Percentiles rank a stretch among this genome's conserved stretches.
Conservation (phyloP, 2,113 vertebrate genomes). For the Myocastor coypus region DNA sequence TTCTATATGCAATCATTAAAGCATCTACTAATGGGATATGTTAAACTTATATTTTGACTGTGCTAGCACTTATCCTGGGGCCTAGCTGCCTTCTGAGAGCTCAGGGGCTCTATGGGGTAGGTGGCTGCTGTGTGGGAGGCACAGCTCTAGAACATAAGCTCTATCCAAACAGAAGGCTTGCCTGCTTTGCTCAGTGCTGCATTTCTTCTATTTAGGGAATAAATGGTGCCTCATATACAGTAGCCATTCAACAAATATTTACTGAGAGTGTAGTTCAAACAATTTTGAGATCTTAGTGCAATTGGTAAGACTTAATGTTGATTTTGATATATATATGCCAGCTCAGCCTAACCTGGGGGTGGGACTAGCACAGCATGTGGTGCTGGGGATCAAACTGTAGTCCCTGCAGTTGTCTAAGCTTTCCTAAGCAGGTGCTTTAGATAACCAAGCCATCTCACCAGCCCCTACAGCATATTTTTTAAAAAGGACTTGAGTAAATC, state of each 20-base stretch:
- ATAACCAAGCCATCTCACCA: too few relatives aligned
- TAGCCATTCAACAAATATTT: not conserved
- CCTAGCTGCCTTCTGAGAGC: not conserved
- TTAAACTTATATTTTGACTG: not conserved
- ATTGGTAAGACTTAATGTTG: not conserved
- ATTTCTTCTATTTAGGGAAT: not conserved
- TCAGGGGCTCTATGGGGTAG: rapidly evolving
- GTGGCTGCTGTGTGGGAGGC: not conserved
- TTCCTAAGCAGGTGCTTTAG: too few relatives aligned
- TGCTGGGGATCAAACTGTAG: too few relatives aligned
- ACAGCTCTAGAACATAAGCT: not conserved
- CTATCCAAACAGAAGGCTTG: not conserved
- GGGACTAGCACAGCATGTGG: too few relatives aligned
- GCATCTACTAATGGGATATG: not conserved
- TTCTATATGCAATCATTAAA: not conserved
- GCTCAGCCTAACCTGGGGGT: too few relatives aligned
- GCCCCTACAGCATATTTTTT: not conserved
- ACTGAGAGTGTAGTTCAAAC: not conserved
- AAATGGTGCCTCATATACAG: not conserved
- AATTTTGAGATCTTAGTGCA: conserved; percentile 1
- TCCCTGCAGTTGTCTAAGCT: too few relatives aligned
- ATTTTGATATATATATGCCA: not conserved
- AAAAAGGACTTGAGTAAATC: not conserved
- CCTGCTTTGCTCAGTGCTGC: not conserved
- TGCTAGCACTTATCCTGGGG: not conserved